Evolutionary conservation across 2,113 vertebrate genomes (phyloP).

Genomic region (Hemiscyllium ocellatum): DNA sequence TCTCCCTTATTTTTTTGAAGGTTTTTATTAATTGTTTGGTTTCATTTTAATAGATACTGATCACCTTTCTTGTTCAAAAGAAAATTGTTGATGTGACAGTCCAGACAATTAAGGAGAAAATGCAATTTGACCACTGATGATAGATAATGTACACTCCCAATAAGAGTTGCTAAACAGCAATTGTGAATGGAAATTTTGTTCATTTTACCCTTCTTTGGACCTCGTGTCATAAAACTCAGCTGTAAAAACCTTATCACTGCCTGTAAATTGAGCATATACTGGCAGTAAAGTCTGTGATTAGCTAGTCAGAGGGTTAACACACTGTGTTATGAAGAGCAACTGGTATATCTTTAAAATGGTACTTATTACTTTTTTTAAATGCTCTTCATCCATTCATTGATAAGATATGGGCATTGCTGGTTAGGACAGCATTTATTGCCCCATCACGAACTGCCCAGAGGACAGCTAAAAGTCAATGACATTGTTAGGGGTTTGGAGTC

Average conservation of each 20-base stretch:
- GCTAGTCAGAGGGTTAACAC: background rate
- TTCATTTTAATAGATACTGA: background rate
- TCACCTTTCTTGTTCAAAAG: background rate
- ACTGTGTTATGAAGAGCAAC: background rate
- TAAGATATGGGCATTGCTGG: too few species aligned
- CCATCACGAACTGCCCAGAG: too few species aligned
- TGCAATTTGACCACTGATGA: background rate
- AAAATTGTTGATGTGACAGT: background rate
- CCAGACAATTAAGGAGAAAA: background rate
- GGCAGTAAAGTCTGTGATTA: background rate
- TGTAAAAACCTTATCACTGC: background rate
- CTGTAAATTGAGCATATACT: background rate
- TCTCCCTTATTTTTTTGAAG: background rate
- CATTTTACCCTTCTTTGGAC: background rate
- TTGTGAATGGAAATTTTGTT: background rate
- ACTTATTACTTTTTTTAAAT: too few species aligned
- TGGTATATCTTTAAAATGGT: background rate
- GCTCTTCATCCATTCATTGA: too few species aligned
- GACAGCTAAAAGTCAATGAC: too few species aligned
- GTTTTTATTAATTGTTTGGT: background rate
- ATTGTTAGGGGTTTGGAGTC: too few species aligned
- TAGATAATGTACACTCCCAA: background rate
- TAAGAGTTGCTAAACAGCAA: background rate
- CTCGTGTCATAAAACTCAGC: background rate
- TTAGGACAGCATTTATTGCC: too few species aligned